Percentiles rank a stretch among this genome's conserved stretches.
Conservation (phyloP, 2,113 vertebrate species). For the Murina feae region DNA sequence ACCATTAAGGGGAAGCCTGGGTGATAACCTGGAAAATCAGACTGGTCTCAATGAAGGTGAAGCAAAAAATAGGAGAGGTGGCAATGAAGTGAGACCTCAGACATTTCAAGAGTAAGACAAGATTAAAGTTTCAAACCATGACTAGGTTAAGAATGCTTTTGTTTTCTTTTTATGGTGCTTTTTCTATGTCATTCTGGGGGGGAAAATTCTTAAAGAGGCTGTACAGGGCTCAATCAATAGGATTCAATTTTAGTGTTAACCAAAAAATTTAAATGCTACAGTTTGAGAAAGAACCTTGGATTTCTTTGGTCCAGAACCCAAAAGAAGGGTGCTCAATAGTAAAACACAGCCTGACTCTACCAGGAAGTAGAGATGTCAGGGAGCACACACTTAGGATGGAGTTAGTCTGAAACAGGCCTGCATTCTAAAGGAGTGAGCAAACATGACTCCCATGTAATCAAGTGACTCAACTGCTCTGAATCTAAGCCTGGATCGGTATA, state of each 20-base stretch:
- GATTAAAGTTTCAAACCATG: neutral
- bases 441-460: neutral
- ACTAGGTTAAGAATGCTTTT: neutral
- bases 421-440: neutral
- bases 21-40: neutral
- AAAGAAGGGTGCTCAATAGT: neutral
- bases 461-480: neutral
- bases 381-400: neutral
- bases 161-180: neutral
- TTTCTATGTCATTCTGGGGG: neutral
- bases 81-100: neutral
- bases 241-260: neutral
- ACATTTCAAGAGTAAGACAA: neutral
- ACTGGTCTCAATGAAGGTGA: neutral
- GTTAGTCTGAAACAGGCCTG: neutral
- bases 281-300: neutral
- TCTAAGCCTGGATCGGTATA: neutral
- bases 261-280: neutral
- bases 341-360: no score
- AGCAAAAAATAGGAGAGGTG: neutral
- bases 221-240: neutral
- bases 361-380: neutral
- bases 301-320: neutral
- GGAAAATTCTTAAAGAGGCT: neutral
- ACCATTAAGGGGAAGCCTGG: neutral